Conservation (phyloP, 2,113 vertebrate species). For the Physeter macrocephalus region DNA sequence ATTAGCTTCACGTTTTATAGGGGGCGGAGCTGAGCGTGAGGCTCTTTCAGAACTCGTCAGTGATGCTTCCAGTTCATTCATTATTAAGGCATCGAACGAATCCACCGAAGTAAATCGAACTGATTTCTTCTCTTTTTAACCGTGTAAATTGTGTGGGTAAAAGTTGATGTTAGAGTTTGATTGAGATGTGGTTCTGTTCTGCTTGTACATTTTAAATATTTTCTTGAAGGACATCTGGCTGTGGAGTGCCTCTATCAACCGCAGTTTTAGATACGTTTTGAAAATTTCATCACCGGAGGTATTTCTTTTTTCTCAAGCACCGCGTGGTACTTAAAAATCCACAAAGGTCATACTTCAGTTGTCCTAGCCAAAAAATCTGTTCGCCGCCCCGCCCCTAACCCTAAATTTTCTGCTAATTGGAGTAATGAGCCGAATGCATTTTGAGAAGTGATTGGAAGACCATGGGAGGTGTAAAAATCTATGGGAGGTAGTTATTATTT, state of each 20-base stretch:
- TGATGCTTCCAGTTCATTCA: slow-evolving; percentile 50
- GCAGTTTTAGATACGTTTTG: slow-evolving; percentile 32
- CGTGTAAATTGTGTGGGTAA: neutral
- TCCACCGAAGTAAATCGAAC: neutral
- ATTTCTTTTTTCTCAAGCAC: neutral
- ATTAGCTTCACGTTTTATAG: neutral
- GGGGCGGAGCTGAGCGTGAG: slow-evolving; percentile 16
- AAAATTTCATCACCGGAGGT: slow-evolving; percentile 19
- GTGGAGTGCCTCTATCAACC: neutral
- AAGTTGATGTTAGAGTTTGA: slow-evolving; percentile 36
- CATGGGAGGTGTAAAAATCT: neutral
- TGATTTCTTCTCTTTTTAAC: neutral
- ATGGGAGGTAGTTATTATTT: neutral
- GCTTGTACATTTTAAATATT: neutral
- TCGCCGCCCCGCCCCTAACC: neutral
- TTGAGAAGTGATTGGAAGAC: neutral
- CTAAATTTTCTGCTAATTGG: neutral
- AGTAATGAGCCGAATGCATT: neutral
- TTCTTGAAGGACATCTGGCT: slow-evolving; percentile 8
- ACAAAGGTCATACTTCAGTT: neutral
- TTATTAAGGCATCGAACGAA: neutral
- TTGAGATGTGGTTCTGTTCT: neutral
- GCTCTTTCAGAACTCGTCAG: neutral
- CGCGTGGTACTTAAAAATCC: neutral
- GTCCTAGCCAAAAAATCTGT: neutral